These are phyloP conservation scores for Rhinichthys klamathensis DNA, from an alignment of 2,113 vertebrate species.

Conservation along the genomic window DNA sequence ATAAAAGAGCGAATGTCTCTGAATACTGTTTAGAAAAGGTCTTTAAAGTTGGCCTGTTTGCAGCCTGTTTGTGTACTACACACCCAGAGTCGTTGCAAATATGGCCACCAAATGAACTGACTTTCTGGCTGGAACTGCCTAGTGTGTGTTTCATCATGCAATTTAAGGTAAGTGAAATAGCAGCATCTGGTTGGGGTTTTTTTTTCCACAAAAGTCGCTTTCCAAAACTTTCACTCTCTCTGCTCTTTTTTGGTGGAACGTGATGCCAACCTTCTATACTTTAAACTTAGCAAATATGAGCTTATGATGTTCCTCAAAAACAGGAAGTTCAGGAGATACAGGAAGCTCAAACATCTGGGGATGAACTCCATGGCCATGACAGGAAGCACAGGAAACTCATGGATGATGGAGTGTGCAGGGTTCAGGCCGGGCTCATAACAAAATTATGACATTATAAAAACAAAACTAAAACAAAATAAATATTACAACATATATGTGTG, in stretches of 20 bases:
- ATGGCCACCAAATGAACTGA: neutral
- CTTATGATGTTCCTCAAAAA: neutral
- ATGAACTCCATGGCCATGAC: neutral
- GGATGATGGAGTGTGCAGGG: neutral
- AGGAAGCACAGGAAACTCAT: slow-evolving; percentile 15
- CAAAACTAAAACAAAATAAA: neutral
- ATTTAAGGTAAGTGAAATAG: neutral
- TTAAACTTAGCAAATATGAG: neutral
- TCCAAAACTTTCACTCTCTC: neutral
- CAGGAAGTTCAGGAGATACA: slow-evolving; percentile 10
- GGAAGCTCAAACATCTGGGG: neutral
- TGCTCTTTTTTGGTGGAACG: neutral
- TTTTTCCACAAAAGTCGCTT: neutral
- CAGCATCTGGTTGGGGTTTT: neutral
- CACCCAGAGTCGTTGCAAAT: neutral
- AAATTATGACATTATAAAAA: neutral
- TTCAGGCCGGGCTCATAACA: neutral
- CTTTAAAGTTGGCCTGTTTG: neutral
- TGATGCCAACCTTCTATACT: neutral
- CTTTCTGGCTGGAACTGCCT: neutral
- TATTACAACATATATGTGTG: too few relatives aligned
- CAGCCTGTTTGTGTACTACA: too few relatives aligned
- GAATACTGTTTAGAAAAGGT: slow-evolving; percentile 65
- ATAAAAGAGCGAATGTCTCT: slow-evolving; percentile 56
- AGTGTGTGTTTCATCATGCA: neutral